Percentiles rank a stretch among this genome's conserved stretches.
Conservation (phyloP, 2,888 invertebrate genomes). For the Galeopsomyia nigrocyanea region DNA sequence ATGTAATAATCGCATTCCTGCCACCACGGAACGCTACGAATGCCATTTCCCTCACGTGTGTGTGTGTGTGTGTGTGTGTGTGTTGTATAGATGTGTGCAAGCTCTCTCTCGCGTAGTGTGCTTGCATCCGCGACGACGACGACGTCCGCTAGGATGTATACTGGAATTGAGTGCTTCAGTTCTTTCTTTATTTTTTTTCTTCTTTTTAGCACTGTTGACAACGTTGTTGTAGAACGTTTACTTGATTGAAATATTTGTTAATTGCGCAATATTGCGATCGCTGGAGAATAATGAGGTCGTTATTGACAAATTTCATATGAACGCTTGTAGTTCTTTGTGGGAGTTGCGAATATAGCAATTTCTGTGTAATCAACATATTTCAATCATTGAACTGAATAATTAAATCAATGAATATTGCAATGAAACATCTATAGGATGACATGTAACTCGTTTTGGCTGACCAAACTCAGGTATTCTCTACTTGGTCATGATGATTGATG, state of each 20-base stretch:
- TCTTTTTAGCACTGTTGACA: background rate
- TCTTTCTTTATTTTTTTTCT: background rate
- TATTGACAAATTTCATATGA: background rate
- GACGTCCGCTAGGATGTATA: no score
- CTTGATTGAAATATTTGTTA: background rate
- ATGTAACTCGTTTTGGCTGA: no score
- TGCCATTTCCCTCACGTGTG: background rate
- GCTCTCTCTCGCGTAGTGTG: background rate
- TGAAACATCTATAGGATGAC: no score
- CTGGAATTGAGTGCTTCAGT: background rate
- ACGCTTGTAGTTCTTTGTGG: background rate
- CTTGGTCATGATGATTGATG: no score
- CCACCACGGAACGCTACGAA: background rate
- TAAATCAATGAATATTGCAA: no score
- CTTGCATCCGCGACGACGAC: no score
- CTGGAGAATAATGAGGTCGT: background rate
- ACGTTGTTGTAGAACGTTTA: background rate
- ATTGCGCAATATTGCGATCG: background rate
- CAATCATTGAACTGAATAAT: no score
- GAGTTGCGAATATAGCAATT: background rate
- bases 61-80: conserved; percentile 10
- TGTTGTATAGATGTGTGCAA: conserved; percentile 2
- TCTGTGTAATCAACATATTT: background rate
- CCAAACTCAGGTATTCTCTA: no score
- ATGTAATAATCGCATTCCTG: conserved; percentile 46